phyloP scores from a whole-genome alignment of 2,888 invertebrate species.

The Lumbricus terrestris region DNA sequence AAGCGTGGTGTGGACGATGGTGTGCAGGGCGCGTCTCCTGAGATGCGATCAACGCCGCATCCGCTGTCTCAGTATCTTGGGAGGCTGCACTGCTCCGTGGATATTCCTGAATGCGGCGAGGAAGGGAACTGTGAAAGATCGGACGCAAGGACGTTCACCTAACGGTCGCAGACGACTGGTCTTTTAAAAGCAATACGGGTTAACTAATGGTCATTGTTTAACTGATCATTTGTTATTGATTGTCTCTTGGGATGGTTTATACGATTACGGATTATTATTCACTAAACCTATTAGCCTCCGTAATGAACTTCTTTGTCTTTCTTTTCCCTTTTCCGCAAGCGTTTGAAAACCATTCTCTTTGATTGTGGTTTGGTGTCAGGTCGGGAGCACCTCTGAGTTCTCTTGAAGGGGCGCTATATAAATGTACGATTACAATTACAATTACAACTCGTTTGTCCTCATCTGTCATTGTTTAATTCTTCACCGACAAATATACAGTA shows the following conservation, averaged over 20 bases:
- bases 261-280: not conserved
- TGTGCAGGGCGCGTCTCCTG: not conserved
- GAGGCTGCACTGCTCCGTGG: not conserved
- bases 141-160: not conserved
- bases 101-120: not conserved
- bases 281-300: not conserved
- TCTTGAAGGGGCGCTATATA: too few relatives aligned
- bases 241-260: not conserved
- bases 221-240: not conserved
- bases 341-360: too few relatives aligned
- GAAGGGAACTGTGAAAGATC: not conserved
- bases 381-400: too few relatives aligned
- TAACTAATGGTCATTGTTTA: not conserved
- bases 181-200: not conserved
- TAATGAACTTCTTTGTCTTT: too few relatives aligned
- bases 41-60: not conserved
- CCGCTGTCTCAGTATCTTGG: not conserved
- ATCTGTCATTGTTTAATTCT: too few relatives aligned
- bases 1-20: too few relatives aligned
- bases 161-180: not conserved
- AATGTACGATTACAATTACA: too few relatives aligned
- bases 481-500: too few relatives aligned
- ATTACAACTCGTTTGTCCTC: too few relatives aligned
- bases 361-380: too few relatives aligned
- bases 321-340: too few relatives aligned